phyloP scores from a whole-genome alignment of 2,888 invertebrate species.

The Polia nebulosa region DNA sequence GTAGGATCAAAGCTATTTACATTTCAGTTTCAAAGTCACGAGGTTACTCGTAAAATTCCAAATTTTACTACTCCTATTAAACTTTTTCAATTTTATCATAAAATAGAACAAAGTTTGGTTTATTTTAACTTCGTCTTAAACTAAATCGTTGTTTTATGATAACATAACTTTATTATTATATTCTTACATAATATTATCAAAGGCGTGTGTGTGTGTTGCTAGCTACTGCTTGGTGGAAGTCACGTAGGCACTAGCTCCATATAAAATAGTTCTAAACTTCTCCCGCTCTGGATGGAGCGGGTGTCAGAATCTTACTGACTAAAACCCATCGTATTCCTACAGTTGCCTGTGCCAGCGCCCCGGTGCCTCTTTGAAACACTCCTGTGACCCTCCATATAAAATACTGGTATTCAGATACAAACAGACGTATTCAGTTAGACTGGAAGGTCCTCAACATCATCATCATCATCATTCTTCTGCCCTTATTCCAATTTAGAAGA shows the following conservation, averaged over 20 bases:
- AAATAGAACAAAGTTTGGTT: slow-evolving; percentile 30
- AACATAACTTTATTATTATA: slow-evolving; percentile 3
- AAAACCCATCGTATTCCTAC: too few species aligned
- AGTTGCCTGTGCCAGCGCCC: too few species aligned
- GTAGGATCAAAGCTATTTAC: slow-evolving; percentile 26
- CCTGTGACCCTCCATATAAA: too few species aligned
- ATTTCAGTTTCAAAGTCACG: slow-evolving; percentile 40
- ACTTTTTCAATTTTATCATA: slow-evolving; percentile 49
- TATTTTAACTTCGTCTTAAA: slow-evolving; percentile 34
- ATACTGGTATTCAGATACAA: too few species aligned
- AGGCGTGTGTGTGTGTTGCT: background rate
- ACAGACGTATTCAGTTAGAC: too few species aligned
- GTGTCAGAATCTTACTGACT: too few species aligned
- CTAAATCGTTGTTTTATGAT: slow-evolving; percentile 21
- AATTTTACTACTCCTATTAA: slow-evolving; percentile 40
- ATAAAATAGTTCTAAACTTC: too few species aligned
- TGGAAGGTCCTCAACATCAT: too few species aligned
- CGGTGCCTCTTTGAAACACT: too few species aligned
- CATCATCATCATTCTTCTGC: too few species aligned
- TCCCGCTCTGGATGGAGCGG: too few species aligned
- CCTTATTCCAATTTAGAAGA: too few species aligned
- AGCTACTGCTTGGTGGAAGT: background rate
- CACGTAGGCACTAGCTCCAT: background rate
- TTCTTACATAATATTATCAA: background rate
- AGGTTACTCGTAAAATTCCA: slow-evolving; percentile 35